Base-by-base conservation (phyloP, 2,113 vertebrate genomes). In the Hemibagrus wyckioides region DNA sequence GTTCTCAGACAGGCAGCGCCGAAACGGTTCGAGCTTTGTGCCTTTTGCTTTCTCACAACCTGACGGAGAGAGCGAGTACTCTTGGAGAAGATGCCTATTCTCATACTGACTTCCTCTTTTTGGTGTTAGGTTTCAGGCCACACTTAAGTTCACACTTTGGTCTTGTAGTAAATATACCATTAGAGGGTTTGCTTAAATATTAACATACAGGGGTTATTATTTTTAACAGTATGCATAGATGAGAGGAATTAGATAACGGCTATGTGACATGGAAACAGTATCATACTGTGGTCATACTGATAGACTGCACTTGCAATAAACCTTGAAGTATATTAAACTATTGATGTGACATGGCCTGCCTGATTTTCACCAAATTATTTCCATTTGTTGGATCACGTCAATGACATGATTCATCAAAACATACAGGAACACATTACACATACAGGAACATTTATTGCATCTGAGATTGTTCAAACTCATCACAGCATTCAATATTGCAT, bases 1-100 rank as follows among this genome's bases (percentile, higher is more conserved):
- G 67, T 79, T 84, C 41, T 80, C 57, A 69, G 59, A 71, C 88
- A 87, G 67, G 82, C 89, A 69, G 19, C 85, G 63, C 75, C 82
- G 85, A 88, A 86, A 87, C 76, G 50, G 50, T 85, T 85, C 33
- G 75, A 82, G 52, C 56, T 59, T 85, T 82, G 61, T 86, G 85
- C 63, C 36, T 86, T 65, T 88, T 50, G 76, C 81, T 75, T 65
- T 17, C 44, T 82, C 75, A 41, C 50, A 71, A 87, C 71, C 77
- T 82, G 80, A 83, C 44, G 25, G 19, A 86, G 19, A 86, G 67
- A 76, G 48, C 4, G 25, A 15, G 23, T 17, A 69, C 41, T 48
- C 33, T 41, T 59, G 33, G 19, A 79, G 80, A 85, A n/a, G 39
- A 79, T 59, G 36, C 77, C 48, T 48, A 67, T 63, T 77, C 23